Evolutionary conservation across 2,113 vertebrate genomes (phyloP), one percentile per base, ranked within the genome.

Genomic region (Aptenodytes patagonicus): DNA sequence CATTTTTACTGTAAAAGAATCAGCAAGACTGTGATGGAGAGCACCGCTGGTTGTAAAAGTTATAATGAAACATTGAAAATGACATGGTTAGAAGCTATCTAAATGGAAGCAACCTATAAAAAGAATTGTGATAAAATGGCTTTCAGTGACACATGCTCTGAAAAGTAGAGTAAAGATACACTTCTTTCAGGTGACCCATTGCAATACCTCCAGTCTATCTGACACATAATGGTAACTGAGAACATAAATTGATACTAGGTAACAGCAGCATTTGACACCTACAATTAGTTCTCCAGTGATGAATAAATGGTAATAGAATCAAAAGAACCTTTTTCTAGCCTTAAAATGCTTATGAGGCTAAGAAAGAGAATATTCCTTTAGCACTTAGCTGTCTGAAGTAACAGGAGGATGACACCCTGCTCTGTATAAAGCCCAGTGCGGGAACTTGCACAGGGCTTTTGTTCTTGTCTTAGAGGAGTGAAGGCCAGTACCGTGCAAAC

Each of bases 11-110:
- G 65, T 87, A 70, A 95, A 93, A 83, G 91, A 96, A 90, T 89
- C 91, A 98, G 92, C 95, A 95, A 83, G 96, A 93, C 86, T 96
- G 83, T 96, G 89, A 78, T 68, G 55, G 75, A 96, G 94, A 97
- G 38, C 40, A 52, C 80, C 9, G 51, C 87, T 93, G 89, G 65
- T 84, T 94, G 90, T 95, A 92, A 78, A 96, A 96, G 81, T 90
- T 95, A 76, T 49, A 97, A 89, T 90, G 85, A 97, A 97, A 94
- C 75, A 65, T 55, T 89, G 95, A 97, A 97, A 97, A 98, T 91
- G 69, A 77, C 55, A 95, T 4, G 1, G 82, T 96, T 95, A 95
- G 92, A 95, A 76, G 64, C 86, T 81, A 68, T 95, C 95, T 95
- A 91, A 92, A 86, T 94, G 69, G 93, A 96, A 97, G 86, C 87